A percentile compares a stretch with the other conserved stretches of the same genome.
Conservation (phyloP, 2,797 vertebrate species). For the Notolabrus celidotus region DNA sequence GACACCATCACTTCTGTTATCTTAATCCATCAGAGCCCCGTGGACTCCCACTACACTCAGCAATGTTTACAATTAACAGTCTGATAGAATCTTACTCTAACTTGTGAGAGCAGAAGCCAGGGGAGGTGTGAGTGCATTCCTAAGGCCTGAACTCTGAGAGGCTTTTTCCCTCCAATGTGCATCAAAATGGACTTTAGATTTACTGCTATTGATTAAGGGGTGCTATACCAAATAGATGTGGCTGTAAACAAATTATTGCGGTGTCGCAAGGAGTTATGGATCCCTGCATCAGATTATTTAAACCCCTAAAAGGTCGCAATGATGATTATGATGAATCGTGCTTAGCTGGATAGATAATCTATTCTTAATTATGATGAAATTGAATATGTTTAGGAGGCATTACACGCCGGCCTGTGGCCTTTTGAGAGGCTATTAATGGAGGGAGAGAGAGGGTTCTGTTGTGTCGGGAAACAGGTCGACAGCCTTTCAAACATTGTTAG, state of each 20-base stretch:
- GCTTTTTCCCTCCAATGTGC: conserved; percentile 17
- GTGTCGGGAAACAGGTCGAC: conserved; percentile 65
- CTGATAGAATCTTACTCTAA: conserved; percentile 25
- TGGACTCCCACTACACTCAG: conserved; percentile 18
- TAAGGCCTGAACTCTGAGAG: conserved; percentile 1
- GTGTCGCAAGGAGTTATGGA: conserved; percentile 78
- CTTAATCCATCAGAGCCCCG: conserved; percentile 50
- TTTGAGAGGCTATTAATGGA: conserved; percentile 69
- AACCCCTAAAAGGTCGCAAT: conserved; percentile 72
- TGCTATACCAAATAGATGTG: conserved; percentile 69
- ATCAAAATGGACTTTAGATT: conserved; percentile 66
- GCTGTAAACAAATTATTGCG: conserved; percentile 79
- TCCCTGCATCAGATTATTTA: conserved; percentile 76
- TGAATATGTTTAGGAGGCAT: conserved; percentile 78
- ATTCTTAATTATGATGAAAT: conserved; percentile 83
- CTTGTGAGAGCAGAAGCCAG: conserved; percentile 19
- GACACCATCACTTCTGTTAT: conserved; percentile 55
- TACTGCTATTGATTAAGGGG: conserved; percentile 71
- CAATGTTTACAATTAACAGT: conserved; percentile 46
- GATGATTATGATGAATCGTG: conserved; percentile 80
- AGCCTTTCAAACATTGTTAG: conserved; percentile 75
- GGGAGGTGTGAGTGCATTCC: conserved; percentile 7
- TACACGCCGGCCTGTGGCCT: conserved; percentile 56
- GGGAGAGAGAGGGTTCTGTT: conserved; percentile 58
- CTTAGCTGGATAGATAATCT: conserved; percentile 77